These are phyloP conservation scores for Aphrophora alni DNA, from an alignment of 2,888 invertebrate species.

Conservation along the genomic window DNA sequence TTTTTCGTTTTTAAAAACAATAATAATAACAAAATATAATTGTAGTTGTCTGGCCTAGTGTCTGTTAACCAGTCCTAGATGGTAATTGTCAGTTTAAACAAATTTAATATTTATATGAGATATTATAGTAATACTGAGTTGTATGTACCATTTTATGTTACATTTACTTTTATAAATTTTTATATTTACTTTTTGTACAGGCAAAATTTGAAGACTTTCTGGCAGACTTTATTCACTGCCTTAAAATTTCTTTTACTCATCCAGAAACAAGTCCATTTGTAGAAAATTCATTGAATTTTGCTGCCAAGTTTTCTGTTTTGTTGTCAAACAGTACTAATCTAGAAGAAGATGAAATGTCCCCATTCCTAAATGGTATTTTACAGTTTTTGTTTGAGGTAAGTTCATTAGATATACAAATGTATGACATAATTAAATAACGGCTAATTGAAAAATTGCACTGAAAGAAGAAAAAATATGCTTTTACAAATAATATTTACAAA, in stretches of 20 bases:
- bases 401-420: no score
- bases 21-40: no score
- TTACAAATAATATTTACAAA: no score
- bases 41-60: no score
- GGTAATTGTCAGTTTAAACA: no score
- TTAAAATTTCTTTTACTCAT: background rate
- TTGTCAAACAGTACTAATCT: conserved; percentile 60
- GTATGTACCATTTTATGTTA: background rate
- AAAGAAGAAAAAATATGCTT: no score
- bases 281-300: conserved; percentile 72
- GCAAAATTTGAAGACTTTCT: background rate
- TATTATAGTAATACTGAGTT: no score
- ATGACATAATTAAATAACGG: no score
- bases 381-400: conserved; percentile 67
- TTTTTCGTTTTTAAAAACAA: no score
- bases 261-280: conserved; percentile 55
- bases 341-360: conserved; percentile 59
- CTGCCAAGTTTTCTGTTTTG: conserved; percentile 70
- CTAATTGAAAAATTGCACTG: no score
- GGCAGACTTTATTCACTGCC: background rate
- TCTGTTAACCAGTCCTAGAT: no score
- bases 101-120: no score
- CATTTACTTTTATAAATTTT: background rate
- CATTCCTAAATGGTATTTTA: conserved; percentile 67
- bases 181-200: background rate